Evolutionary conservation across 1,140 invertebrate species (phyloP).

Genomic region (Polyergus mexicanus): DNA sequence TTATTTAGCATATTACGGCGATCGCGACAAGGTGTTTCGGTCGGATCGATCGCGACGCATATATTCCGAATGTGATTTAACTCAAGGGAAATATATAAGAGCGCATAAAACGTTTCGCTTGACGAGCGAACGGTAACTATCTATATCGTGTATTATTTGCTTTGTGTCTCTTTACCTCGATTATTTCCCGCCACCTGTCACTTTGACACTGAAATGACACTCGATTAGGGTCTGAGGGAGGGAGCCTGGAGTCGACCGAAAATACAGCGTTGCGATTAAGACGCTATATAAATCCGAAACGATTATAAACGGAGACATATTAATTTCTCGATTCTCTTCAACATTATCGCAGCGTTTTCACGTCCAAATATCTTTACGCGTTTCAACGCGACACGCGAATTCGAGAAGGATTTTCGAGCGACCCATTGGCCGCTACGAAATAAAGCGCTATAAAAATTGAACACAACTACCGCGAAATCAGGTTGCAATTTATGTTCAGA

Average conservation of each 20-base stretch:
- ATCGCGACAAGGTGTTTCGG: slow-evolving; percentile 1
- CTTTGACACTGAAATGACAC: slow-evolving; percentile 41
- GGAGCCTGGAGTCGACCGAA: background rate
- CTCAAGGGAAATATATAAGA: slow-evolving; percentile 44
- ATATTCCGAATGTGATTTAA: slow-evolving; percentile 33
- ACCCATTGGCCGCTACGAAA: slow-evolving; percentile 35
- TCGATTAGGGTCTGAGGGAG: slow-evolving; percentile 4
- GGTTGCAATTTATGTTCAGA: slow-evolving; percentile 69
- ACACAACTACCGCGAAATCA: slow-evolving; percentile 29
- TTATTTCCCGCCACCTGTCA: slow-evolving; percentile 47
- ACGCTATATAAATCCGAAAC: slow-evolving; percentile 6
- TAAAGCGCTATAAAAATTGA: slow-evolving; percentile 40
- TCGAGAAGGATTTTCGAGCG: slow-evolving; percentile 11
- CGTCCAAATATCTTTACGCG: background rate
- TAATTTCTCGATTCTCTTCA: slow-evolving; percentile 6
- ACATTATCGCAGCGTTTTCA: background rate
- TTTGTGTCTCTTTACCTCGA: slow-evolving; percentile 37
- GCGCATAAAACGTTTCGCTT: slow-evolving; percentile 20
- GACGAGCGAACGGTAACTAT: slow-evolving; percentile 11
- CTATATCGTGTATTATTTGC: slow-evolving; percentile 39
- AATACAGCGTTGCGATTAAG: slow-evolving; percentile 20
- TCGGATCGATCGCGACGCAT: slow-evolving; percentile 41
- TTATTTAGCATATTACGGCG: slow-evolving; percentile 44
- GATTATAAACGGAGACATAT: background rate
- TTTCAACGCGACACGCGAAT: no score